These are phyloP conservation scores for Neotoxoptera formosana DNA, from an alignment of 1,140 invertebrate species.

Conservation along the genomic window DNA sequence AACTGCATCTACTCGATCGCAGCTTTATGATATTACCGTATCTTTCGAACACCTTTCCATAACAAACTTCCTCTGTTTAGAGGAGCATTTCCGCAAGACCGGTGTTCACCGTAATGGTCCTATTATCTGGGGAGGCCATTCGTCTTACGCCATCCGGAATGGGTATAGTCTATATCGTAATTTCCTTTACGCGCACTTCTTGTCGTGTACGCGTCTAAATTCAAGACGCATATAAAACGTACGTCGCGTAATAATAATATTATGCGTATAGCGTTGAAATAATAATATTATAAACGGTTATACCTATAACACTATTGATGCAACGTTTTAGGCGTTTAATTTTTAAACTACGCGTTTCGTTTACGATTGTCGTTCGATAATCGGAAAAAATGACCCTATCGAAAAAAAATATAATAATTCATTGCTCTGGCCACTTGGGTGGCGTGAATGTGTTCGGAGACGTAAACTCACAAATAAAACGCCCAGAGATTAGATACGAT, in stretches of 20 bases:
- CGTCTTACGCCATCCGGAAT: slow-evolving; percentile 45
- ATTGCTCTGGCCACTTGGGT: not conserved
- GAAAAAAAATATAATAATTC: not conserved
- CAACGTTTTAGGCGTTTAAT: not conserved
- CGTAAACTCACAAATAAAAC: not conserved
- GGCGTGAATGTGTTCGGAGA: not conserved
- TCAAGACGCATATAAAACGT: not conserved
- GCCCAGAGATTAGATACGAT: not conserved
- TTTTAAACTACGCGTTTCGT: not conserved
- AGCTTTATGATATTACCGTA: slow-evolving; percentile 17
- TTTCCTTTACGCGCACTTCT: not conserved
- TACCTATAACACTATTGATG: not conserved
- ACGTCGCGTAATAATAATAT: not conserved
- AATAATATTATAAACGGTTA: not conserved
- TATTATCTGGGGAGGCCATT: slow-evolving; percentile 17
- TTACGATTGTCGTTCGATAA: not conserved
- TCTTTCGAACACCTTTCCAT: slow-evolving; percentile 17
- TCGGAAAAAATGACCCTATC: not conserved
- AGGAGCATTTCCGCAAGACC: not conserved
- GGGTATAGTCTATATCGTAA: slow-evolving; percentile 8
- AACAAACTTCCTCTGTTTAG: slow-evolving; percentile 19
- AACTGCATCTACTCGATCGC: not conserved
- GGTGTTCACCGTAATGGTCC: not conserved
- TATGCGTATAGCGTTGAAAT: not conserved
- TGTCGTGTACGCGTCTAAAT: not conserved